Base-by-base conservation (phyloP, 2,888 invertebrate genomes). In the Cataglyphis livida region DNA sequence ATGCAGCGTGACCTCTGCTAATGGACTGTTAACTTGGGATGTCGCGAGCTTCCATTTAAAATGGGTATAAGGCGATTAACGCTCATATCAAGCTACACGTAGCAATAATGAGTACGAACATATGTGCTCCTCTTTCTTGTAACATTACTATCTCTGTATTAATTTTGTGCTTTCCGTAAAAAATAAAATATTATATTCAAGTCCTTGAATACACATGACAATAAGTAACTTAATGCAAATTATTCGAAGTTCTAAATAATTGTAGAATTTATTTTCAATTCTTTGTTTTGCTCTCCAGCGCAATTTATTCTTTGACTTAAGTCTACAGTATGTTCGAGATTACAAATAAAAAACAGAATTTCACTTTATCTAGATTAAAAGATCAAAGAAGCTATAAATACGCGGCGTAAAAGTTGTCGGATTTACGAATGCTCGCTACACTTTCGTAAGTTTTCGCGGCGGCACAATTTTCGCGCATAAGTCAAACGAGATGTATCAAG, bases 61-160 rank as follows among this genome's bases (percentile, higher is more conserved):
- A 74, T 62, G 73, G 82, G 71, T 81, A 79, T 88, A 85, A 88
- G 81, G 59, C 84, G 85, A 87, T 88, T 83, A 83, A 41, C 51
- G 25, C 21, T 70, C 18, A 21, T 32, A 35, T 70, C 59, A 59
- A 59, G 59, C n/a, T 59, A 44, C 32, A 32, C 61, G 61, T 70
- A 25, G 25, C 59, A 70, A 78, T 78, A 78, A 70, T 59, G 9
- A 35, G 44, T 44, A n/a, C 10, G 15, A 21, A 54, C 12, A n/a
- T 6, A n/a, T n/a, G 10, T 25, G n/a, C 48, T 57, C 10, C 28
- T 28, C 41, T 41, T 25, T n/a, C 25, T 41, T n/a, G 0, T 28
- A 25, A n/a, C 15, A 28, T 54, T 54, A n/a, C 4, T 12, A 3
- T 44, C 57, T 66, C 21, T 28, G 7, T 15, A 54, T n/a, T 28